Evolutionary conservation across 2,888 invertebrate species (phyloP).

Genomic region (Sphaerophoria rueppellii): DNA sequence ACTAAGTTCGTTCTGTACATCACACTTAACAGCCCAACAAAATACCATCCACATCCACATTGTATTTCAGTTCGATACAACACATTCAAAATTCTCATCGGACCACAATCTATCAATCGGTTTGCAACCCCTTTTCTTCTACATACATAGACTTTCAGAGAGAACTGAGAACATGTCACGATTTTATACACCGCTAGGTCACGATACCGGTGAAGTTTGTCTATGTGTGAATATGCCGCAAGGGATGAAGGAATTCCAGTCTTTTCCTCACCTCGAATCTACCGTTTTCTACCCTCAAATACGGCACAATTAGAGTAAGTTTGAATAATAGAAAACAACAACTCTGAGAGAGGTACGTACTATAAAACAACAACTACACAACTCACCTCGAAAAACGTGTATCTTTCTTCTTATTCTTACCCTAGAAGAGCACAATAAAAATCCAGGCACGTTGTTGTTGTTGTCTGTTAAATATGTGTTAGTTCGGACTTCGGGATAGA

Average conservation of each 20-base stretch:
- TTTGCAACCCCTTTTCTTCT: conserved; percentile 44
- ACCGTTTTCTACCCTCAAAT: conserved; percentile 40
- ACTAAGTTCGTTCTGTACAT: not conserved
- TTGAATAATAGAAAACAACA: conserved; percentile 2
- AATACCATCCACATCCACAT: not conserved
- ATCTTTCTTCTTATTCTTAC: conserved; percentile 22
- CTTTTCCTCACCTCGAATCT: conserved; percentile 39
- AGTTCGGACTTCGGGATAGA: conserved; percentile 50
- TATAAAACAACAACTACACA: conserved; percentile 4
- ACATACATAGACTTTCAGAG: not conserved
- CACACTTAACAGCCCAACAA: not conserved
- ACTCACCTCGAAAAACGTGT: conserved; percentile 46
- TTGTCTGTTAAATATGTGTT: conserved; percentile 41
- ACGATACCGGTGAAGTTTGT: conserved; percentile 55
- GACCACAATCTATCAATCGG: conserved; percentile 8
- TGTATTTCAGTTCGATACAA: not conserved
- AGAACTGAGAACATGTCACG: not conserved
- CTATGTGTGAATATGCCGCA: conserved; percentile 11
- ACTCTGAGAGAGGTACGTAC: not conserved
- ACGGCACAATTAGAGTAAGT: conserved; percentile 31
- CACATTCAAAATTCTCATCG: conserved; percentile 24
- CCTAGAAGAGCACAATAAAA: conserved; percentile 31
- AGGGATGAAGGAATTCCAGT: conserved; percentile 63
- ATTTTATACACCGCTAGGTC: conserved; percentile 56
- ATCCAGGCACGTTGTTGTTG: conserved; percentile 19